phyloP scores from a whole-genome alignment of 2,888 invertebrate species.

The Phyllotreta striolata region DNA sequence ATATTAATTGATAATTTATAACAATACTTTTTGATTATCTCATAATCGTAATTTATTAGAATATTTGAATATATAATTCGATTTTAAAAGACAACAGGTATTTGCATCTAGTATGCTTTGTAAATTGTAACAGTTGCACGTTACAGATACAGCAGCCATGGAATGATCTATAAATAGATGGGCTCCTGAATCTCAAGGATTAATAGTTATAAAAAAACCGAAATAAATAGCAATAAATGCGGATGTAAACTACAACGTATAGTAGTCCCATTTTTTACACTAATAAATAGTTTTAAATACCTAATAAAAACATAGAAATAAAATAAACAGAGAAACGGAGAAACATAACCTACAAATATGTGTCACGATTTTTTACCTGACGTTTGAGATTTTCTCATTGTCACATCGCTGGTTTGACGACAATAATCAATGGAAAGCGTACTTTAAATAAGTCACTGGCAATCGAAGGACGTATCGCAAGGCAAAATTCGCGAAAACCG shows the following conservation, averaged over 20 bases:
- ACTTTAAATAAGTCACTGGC: conserved; percentile 18
- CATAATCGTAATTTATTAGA: too few species aligned
- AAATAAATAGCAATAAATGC: too few species aligned
- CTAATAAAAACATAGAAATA: neutral
- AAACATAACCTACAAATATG: conserved; percentile 40
- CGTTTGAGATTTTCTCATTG: conserved; percentile 27
- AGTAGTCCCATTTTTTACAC: neutral
- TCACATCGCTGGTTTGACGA: conserved; percentile 3
- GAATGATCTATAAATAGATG: conserved; percentile 18
- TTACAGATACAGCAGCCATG: conserved; percentile 9
- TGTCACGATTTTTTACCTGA: conserved; percentile 39
- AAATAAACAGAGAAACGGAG: conserved; percentile 5
- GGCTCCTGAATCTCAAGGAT: too few species aligned
- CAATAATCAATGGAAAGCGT: conserved; percentile 7
- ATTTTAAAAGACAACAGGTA: too few species aligned
- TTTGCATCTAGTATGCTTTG: too few species aligned
- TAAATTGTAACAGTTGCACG: too few species aligned
- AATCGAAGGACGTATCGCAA: conserved; percentile 12
- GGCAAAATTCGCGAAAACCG: conserved; percentile 13
- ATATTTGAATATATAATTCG: too few species aligned
- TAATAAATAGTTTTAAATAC: conserved; percentile 9
- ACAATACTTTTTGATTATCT: too few species aligned
- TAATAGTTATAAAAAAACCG: too few species aligned
- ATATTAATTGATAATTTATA: too few species aligned
- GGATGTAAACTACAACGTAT: too few species aligned